Evolutionary conservation across 2,113 vertebrate species (phyloP).

Genomic region (Ageneiosus marmoratus): DNA sequence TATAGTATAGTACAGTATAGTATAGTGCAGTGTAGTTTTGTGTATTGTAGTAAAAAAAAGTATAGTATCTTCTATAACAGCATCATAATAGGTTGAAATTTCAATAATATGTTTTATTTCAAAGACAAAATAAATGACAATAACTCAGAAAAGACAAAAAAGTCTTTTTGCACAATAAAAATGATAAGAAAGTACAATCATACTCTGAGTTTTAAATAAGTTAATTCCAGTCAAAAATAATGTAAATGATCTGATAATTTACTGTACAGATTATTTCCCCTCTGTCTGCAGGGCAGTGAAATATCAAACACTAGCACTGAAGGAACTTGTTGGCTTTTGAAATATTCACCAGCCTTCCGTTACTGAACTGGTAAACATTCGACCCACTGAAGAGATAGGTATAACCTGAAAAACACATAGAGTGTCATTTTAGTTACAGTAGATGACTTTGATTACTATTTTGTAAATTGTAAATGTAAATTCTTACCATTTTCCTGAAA

Average conservation of each 20-base stretch:
- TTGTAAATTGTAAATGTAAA: not conserved
- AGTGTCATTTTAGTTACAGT: not conserved
- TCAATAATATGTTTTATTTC: not conserved
- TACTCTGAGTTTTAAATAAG: not conserved
- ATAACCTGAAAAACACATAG: constrained; percentile 67
- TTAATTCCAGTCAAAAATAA: not conserved
- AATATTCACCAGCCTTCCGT: constrained; percentile 58
- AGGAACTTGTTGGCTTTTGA: constrained; percentile 78
- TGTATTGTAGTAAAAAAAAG: not conserved
- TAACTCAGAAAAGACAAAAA: not conserved
- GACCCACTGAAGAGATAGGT: constrained; percentile 81
- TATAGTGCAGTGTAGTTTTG: too few species aligned
- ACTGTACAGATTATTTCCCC: not conserved
- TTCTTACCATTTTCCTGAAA: constrained; percentile 74
- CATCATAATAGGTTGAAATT: not conserved
- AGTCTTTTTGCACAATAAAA: too few species aligned
- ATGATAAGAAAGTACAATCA: not conserved
- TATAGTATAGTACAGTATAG: too few species aligned
- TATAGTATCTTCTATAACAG: too few species aligned
- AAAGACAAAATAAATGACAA: not conserved
- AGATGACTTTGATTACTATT: not conserved
- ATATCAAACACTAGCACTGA: constrained; percentile 65
- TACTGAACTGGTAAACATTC: constrained; percentile 71
- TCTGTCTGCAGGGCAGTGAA: too few species aligned
- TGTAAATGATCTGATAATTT: not conserved